A percentile compares a stretch with the other conserved stretches of the same genome.
Evolutionary conservation across 2,797 vertebrate genomes (phyloP).

Genomic region (Helarctos malayanus): DNA sequence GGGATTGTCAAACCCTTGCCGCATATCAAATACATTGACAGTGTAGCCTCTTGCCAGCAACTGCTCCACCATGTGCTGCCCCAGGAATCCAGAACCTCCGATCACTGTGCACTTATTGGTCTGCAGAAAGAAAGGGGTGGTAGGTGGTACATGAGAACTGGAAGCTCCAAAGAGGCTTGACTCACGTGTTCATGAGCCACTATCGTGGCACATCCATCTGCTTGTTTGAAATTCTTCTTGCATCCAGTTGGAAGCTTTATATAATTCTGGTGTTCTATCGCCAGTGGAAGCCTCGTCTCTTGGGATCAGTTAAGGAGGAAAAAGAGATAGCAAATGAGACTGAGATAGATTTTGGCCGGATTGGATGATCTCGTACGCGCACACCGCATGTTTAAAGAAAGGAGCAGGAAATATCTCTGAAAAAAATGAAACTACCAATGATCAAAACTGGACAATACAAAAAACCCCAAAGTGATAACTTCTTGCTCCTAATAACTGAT

Average conservation of each 20-base stretch:
- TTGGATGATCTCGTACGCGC: neutral
- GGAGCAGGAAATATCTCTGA: neutral
- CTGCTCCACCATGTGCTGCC: constrained; percentile 96
- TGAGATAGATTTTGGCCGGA: neutral
- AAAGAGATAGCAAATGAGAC: neutral
- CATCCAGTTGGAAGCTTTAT: neutral
- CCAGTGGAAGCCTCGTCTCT: neutral
- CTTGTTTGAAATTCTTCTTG: neutral
- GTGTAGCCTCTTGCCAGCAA: constrained; percentile 93
- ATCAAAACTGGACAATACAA: neutral
- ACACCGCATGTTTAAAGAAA: neutral
- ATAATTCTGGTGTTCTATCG: neutral
- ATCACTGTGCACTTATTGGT: constrained; percentile 94
- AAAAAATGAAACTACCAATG: neutral
- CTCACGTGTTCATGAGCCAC: neutral
- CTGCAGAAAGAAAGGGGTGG: constrained; percentile 86
- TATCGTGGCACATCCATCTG: neutral
- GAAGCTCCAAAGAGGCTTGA: neutral
- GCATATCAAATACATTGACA: constrained; percentile 96
- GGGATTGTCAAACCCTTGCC: constrained; percentile 91
- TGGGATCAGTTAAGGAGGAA: neutral
- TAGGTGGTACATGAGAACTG: neutral
- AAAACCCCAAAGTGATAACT: neutral
- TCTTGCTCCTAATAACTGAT: neutral
- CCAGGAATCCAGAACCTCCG: constrained; percentile 97